Base-by-base conservation (phyloP, 2,888 invertebrate genomes). In the Vandiemenella viatica region DNA sequence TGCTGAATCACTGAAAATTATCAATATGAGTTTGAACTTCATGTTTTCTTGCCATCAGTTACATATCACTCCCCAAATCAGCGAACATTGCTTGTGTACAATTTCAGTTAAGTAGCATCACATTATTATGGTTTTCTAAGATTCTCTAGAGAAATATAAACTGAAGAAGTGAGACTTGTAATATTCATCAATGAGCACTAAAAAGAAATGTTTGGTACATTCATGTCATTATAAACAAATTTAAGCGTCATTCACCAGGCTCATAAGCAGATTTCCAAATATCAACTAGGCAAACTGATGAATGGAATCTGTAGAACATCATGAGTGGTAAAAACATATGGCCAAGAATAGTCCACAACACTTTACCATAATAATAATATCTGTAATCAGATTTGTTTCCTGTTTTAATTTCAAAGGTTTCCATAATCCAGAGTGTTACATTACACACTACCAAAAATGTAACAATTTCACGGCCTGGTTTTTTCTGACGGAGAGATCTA, bases 201-300 rank as follows among this genome's bases (percentile, higher is more conserved):
- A n/a, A n/a, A n/a, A n/a, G n/a, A n/a, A n/a, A n/a, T n/a, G n/a
- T n/a, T n/a, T n/a, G n/a, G n/a, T n/a, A n/a, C n/a, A n/a, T n/a
- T n/a, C n/a, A n/a, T n/a, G n/a, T n/a, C n/a, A n/a, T n/a, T n/a
- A n/a, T n/a, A n/a, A n/a, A n/a, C n/a, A n/a, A n/a, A n/a, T n/a
- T n/a, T n/a, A n/a, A n/a, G n/a, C n/a, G n/a, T 32, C n/a, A 56
- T 23, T 66, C 65, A 1, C 74, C 75, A 2, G 76, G 75, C 59
- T 79, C 76, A 58, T 82, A 84, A 0, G 83, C 82, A 20, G 77
- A 77, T 59, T 79, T 77, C 84, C 84, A 85, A 57, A 85, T 82
- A 62, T 83, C 83, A 10, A 80, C 80, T 42, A 85, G 72, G 59
- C 83, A 84, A 0, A 83, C 83, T n/a, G 82, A 79, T 1, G 82